A percentile compares a stretch with the other conserved stretches of the same genome.
phyloP scores from a whole-genome alignment of 2,888 invertebrate genomes.

The Cecidostiba fungosa region DNA sequence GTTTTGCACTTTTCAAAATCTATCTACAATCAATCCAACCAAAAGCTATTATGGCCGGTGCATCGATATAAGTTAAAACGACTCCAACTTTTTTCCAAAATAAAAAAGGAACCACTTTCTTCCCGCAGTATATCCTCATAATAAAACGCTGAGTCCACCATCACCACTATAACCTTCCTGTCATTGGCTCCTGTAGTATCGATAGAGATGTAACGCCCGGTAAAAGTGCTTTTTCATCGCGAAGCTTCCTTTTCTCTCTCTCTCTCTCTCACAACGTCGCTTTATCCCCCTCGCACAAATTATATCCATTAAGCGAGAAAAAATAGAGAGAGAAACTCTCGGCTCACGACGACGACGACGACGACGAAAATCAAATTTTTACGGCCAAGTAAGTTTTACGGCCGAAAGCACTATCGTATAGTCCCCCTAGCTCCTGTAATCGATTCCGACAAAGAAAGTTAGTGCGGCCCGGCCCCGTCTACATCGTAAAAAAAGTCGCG shows the following conservation, averaged over 20 bases:
- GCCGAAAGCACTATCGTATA: neutral
- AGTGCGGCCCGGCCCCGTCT: neutral
- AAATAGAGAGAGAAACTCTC: slow-evolving; percentile 22
- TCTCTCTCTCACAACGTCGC: neutral
- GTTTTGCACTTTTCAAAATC: too few relatives aligned
- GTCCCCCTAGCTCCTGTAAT: neutral
- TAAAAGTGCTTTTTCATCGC: slow-evolving; percentile 9
- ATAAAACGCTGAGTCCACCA: neutral
- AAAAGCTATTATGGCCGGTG: too few relatives aligned
- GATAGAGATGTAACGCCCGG: neutral
- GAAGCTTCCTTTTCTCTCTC: neutral
- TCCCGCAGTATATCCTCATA: neutral
- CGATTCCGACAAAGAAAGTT: neutral
- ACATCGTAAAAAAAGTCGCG: neutral
- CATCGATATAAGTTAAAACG: too few relatives aligned
- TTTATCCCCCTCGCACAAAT: slow-evolving; percentile 39
- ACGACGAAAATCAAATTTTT: slow-evolving; percentile 45
- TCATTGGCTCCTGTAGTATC: neutral
- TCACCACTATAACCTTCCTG: neutral
- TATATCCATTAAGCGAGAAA: slow-evolving; percentile 38
- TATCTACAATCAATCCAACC: too few relatives aligned
- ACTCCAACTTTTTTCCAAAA: too few relatives aligned
- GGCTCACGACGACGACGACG: neutral
- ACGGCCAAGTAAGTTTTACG: slow-evolving; percentile 26
- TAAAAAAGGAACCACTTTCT: neutral